Evolutionary conservation across 2,888 invertebrate species (phyloP).

Genomic region (Penaeus monodon): DNA sequence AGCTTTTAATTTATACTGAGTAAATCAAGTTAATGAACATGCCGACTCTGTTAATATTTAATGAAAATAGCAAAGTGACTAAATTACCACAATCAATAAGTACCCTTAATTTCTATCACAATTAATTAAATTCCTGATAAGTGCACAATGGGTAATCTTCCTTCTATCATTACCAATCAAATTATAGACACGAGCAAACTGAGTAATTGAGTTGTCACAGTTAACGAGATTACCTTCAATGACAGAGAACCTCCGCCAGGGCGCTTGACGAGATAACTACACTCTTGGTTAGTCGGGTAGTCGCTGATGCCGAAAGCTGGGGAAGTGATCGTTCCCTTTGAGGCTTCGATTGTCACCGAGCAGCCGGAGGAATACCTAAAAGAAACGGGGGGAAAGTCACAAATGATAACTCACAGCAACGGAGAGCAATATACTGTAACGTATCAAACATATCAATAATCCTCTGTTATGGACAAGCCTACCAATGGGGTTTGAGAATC

Average conservation of each 20-base stretch:
- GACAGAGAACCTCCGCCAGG: constrained; percentile 84
- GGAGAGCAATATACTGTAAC: neutral
- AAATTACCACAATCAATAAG: too few relatives aligned
- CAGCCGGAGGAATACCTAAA: constrained; percentile 78
- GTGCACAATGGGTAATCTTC: neutral
- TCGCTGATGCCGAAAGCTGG: constrained; percentile 87
- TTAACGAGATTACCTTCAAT: constrained; percentile 42
- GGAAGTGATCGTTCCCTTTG: constrained; percentile 88
- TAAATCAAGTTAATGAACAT: too few relatives aligned
- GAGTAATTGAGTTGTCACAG: too few relatives aligned
- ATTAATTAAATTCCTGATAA: too few relatives aligned
- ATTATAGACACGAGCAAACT: neutral
- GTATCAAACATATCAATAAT: neutral
- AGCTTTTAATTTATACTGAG: too few relatives aligned
- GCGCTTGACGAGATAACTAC: constrained; percentile 86
- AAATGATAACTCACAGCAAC: neutral
- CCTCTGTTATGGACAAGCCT: too few relatives aligned
- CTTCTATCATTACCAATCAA: neutral
- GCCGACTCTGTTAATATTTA: constrained; percentile 36
- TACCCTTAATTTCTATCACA: too few relatives aligned
- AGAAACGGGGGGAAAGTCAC: neutral
- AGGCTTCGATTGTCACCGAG: constrained; percentile 84
- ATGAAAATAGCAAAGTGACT: too few relatives aligned
- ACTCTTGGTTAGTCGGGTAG: constrained; percentile 94
- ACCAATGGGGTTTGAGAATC: too few relatives aligned